Conservation (phyloP, 2,797 vertebrate genomes). For the Anabas testudineus region DNA sequence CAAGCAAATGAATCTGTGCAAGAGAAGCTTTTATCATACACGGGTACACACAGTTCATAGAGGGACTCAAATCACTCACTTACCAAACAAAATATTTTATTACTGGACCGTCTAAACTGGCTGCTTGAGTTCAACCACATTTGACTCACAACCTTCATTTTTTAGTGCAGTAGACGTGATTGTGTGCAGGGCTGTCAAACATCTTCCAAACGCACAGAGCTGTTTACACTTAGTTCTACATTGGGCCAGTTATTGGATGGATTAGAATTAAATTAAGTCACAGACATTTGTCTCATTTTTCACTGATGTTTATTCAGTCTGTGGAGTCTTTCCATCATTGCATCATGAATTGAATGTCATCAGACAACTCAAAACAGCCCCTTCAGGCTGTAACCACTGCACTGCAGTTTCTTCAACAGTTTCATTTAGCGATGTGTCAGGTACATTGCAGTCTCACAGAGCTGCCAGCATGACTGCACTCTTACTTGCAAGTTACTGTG, state of each 20-base stretch:
- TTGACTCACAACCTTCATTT: neutral
- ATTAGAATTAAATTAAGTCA: neutral
- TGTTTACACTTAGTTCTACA: neutral
- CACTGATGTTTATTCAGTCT: neutral
- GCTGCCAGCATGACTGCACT: neutral
- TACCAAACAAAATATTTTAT: constrained; percentile 1
- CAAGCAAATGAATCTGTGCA: constrained; percentile 23
- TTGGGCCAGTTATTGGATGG: neutral
- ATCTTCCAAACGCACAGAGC: neutral
- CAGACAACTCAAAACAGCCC: neutral
- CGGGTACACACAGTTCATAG: neutral
- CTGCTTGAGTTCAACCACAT: constrained; percentile 9
- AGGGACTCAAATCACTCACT: neutral
- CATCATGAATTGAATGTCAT: neutral
- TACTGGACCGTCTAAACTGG: constrained; percentile 12
- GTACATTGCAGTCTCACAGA: neutral
- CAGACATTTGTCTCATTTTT: neutral
- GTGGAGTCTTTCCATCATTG: neutral
- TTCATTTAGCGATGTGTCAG: neutral
- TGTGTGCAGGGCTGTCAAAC: constrained; percentile 8
- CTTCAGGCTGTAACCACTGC: neutral
- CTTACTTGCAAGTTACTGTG: neutral
- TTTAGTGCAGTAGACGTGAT: neutral
- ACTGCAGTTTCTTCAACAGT: neutral
- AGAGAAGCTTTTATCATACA: constrained; percentile 18